Base-by-base conservation (phyloP, 2,797 vertebrate genomes). In the Rhadinocentrus ornatus region DNA sequence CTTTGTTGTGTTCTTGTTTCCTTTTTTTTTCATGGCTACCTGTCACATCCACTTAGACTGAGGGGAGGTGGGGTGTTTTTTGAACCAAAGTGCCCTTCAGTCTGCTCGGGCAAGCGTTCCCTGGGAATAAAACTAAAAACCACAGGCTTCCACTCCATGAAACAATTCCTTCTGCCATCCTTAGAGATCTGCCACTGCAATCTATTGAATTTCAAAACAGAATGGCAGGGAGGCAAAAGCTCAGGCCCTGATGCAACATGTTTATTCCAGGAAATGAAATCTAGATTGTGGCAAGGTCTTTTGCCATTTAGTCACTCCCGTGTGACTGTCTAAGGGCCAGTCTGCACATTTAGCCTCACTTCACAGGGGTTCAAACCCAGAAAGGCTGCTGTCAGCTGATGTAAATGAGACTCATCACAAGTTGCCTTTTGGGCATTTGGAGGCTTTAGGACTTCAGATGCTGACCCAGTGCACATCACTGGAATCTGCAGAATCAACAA, bases 141-240 rank as follows among this genome's bases (percentile, higher is more conserved):
- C 88, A 81, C 84, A 82, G 88, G 86, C 80, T 91, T 91, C 88
- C 86, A 91, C 88, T 89, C 88, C 85, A 91, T 88, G 87, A 89
- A 91, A 90, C 90, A 91, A 89, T 90, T 90, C 77, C 78, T 62
- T 72, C 85, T 77, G 80, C 78, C 82, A 70, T 93, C 88, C 82
- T 86, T 73, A 34, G 87, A 91, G 90, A 88, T 86, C 79, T 85
- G 81, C 88, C 73, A 77, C 88, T 74, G 86, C 78, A 84, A 90
- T 88, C 86, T 88, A 86, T 86, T 82, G 80, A 77, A 89, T 89
- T 84, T 88, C 75, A 81, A 85, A 89, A 87, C 62, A 75, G 85
- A 87, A 75, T 78, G 84, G 73, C 84, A 82, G 69, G 50, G 62
- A 80, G 73, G 81, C 69, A 85, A 77, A 86, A 80, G 69, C 73